Evolutionary conservation across 2,888 invertebrate species (phyloP), one percentile per base, ranked within the genome.

Genomic region (Seira musarum): DNA sequence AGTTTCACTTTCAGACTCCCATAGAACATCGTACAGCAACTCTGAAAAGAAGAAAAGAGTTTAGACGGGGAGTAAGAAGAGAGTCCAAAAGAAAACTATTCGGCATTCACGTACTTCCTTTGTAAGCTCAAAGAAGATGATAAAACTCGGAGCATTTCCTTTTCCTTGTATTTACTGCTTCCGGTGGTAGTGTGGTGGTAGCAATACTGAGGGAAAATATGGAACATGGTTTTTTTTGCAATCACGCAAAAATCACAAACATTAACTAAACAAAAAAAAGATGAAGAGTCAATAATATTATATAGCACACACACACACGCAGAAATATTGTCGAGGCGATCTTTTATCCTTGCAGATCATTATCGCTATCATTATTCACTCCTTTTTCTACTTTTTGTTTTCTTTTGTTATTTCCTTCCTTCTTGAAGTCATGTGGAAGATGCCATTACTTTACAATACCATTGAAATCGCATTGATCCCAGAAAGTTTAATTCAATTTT

Each of bases 41-140:
- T 53, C 53, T 53, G n/a, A 13, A 53, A 53, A 53, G 30, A 30
- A 53, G 53, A 53, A 13, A 53, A 8, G 8, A 30, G 8, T 5
- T 30, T 53, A 15, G 17, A 13, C 3, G 3, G 53, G 15, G 53
- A 53, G 53, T 53, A 53, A 53, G 3, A 53, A 8, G n/a, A 53
- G 30, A 53, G 53, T n/a, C 53, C 2, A 53, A 53, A 53, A 53
- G 53, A 53, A 53, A 53, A 22, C 67, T n/a, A n/a, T n/a, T n/a
- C n/a, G n/a, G n/a, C 67, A 67, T 67, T 66, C 40, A 35, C 66
- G 17, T 46, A 46, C 46, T 67, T 67, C 67, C 67, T 40, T 19
- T 53, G 53, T 13, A 15, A 53, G 53, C 53, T 17, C 17, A 15
- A 53, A 53, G 53, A 53, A 53, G 53, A 53, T 53, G 53, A 53